phyloP scores from a whole-genome alignment of 2,888 invertebrate genomes.

The Limnephilus auricula region DNA sequence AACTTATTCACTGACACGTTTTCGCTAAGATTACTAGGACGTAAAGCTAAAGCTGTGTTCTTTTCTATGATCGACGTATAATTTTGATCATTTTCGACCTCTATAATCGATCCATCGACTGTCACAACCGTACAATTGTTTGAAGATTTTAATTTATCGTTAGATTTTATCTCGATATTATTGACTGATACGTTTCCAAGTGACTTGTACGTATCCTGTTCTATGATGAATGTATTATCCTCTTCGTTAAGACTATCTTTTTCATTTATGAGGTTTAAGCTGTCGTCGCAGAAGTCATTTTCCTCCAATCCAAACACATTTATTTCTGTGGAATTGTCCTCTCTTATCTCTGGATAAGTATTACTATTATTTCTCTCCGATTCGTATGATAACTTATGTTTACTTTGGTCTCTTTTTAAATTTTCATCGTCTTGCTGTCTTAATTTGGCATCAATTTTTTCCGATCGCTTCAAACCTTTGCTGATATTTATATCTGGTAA shows the following conservation, averaged over 20 bases:
- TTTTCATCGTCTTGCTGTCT: constrained; percentile 70
- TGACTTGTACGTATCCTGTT: neutral
- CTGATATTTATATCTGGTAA: constrained; percentile 84
- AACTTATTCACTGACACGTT: constrained; percentile 33
- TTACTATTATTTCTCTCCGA: constrained; percentile 69
- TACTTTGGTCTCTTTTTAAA: constrained; percentile 43
- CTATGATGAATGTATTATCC: neutral
- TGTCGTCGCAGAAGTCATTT: constrained; percentile 42
- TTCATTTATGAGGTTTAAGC: constrained; percentile 51
- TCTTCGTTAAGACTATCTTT: constrained; percentile 45
- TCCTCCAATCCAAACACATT: constrained; percentile 60
- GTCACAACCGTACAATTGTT: constrained; percentile 36
- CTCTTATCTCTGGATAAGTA: constrained; percentile 72
- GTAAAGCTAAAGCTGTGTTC: neutral
- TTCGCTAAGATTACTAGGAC: neutral
- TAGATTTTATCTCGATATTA: neutral
- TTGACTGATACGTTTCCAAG: constrained; percentile 8
- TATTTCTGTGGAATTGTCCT: constrained; percentile 54
- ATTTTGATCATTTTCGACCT: constrained; percentile 53
- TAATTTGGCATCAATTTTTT: constrained; percentile 84
- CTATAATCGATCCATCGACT: constrained; percentile 51
- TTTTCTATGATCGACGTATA: constrained; percentile 24
- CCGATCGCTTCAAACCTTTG: constrained; percentile 83
- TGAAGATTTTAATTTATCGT: constrained; percentile 4
- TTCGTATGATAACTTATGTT: constrained; percentile 67